phyloP scores from a whole-genome alignment of 2,113 vertebrate genomes.

The Sorex araneus region DNA sequence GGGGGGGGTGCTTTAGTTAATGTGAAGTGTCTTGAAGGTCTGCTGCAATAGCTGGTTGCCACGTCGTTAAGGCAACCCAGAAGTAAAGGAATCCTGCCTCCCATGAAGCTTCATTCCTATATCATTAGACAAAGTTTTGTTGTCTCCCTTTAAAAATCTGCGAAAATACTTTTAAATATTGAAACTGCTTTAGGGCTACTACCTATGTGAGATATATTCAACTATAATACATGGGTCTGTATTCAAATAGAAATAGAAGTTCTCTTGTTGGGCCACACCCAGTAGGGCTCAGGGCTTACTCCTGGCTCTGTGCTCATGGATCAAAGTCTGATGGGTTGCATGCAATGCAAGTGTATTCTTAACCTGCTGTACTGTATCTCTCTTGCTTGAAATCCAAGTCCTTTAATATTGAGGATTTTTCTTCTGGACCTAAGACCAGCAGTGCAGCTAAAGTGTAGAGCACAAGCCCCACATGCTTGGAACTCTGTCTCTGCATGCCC shows the following conservation, averaged over 20 bases:
- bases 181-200: slow-evolving; percentile 28
- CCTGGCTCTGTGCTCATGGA: too few relatives aligned
- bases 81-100: not conserved
- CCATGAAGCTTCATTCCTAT: not conserved
- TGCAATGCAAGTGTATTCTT: too few relatives aligned
- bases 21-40: slow-evolving; percentile 20
- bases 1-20: too few relatives aligned
- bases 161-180: slow-evolving; percentile 32
- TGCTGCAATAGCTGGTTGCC: not conserved
- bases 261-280: not conserved
- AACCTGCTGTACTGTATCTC: too few relatives aligned
- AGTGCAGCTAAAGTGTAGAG: too few relatives aligned
- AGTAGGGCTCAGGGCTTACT: too few relatives aligned
- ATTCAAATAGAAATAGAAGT: slow-evolving; percentile 39
- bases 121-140: slow-evolving; percentile 6
- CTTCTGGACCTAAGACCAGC: not conserved
- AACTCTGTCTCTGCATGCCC: too few relatives aligned
- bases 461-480: too few relatives aligned
- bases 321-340: too few relatives aligned
- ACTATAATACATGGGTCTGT: slow-evolving; percentile 12
- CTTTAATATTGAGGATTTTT: slow-evolving; percentile 32
- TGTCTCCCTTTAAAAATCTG: slow-evolving; percentile 9
- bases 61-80: not conserved
- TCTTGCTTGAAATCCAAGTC: not conserved
- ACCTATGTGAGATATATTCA: not conserved